Base-by-base conservation (phyloP, 2,113 vertebrate species). In the Antennarius striatus region DNA sequence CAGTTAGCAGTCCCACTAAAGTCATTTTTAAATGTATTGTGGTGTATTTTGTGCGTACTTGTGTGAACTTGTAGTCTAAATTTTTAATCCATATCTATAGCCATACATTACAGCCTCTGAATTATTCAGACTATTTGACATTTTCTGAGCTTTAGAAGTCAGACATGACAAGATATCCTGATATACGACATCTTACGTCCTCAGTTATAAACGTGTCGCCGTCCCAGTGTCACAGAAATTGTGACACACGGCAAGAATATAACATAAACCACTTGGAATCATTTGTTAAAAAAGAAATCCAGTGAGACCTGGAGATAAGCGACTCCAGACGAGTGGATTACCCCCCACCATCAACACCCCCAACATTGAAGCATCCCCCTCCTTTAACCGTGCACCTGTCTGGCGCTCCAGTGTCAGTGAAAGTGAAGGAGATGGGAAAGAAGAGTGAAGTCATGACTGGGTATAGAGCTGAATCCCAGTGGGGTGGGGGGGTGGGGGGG, bases 391-490 rank as follows among this genome's bases (percentile, higher is more conserved):
- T 30, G 50, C 85, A 91, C 85, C 86, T 88, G 86, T 88, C 79
- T 32, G 36, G 15, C 69, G 75, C 80, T 89, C 75, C 54, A 78
- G 82, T 88, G 82, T 84, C 85, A 71, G 75, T 83, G 79, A 86
- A 83, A 90, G 73, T 64, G 61, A 82, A 79, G 72, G 75, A 79
- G 79, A 54, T n/a, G 48, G 43, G 76, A 42, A 67, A 64, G 48
- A 61, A 58, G 63, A 16, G 61, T 82, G 83, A 78, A 79, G 84
- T 85, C 82, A 79, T 71, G 77, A 61, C 59, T 39, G 75, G 58
- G 39, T 68, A 40, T 68, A 68, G 63, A 76, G 70, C 77, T 76
- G 57, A 85, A 68, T 85, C 90, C 77, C 76, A 49, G 45, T 17
- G 71, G 80, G 82, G 70, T 57, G 22, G 22, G 17, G 74, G 78